Evolutionary conservation across 2,888 invertebrate species (phyloP).

Genomic region (Galeruca laticollis): DNA sequence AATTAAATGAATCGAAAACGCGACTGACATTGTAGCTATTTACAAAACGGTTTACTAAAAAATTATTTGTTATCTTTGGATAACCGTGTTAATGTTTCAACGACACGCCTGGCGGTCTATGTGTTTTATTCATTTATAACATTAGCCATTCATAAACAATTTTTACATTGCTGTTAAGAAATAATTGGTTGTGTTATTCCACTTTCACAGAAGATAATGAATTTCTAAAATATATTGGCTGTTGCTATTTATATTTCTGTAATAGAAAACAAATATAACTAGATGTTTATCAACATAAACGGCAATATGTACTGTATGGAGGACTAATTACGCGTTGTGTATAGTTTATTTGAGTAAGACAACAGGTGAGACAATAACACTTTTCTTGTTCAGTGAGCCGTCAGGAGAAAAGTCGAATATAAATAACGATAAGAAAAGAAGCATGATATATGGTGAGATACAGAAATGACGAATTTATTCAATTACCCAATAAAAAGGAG

Average conservation of each 20-base stretch:
- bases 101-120: background rate
- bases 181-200: background rate
- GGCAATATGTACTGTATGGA: too few species aligned
- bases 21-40: slow-evolving; percentile 1
- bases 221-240: background rate
- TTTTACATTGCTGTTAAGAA: background rate
- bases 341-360: too few species aligned
- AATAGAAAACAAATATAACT: slow-evolving; percentile 35
- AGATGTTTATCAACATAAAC: too few species aligned
- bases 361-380: too few species aligned
- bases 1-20: background rate
- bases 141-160: slow-evolving; percentile 4
- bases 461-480: too few species aligned
- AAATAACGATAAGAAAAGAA: too few species aligned
- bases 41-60: background rate
- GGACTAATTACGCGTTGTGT: too few species aligned
- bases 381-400: too few species aligned
- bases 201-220: background rate
- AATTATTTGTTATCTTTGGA: background rate
- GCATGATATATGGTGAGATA: too few species aligned
- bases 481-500: too few species aligned
- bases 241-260: background rate
- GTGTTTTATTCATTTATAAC: background rate
- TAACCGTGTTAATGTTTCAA: background rate
- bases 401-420: too few species aligned